Base-by-base conservation (phyloP, 2,797 vertebrate species). In the Dallia pectoralis region DNA sequence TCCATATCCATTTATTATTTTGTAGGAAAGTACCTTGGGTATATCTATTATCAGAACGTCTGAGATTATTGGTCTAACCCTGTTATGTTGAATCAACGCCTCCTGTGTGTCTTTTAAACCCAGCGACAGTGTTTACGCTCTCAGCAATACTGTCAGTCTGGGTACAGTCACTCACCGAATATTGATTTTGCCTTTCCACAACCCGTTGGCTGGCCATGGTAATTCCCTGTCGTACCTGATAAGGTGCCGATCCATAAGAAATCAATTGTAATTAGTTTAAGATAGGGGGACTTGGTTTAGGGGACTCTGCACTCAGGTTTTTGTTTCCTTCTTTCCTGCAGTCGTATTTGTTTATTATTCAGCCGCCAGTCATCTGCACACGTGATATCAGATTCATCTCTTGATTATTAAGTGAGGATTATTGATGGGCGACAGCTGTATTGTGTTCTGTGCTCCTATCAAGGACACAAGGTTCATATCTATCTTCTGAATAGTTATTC, bases 181-280 rank as follows among this genome's bases (percentile, higher is more conserved):
- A 96, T 97, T 95, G 95, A 96, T 96, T 96, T 95, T 94, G 85
- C 93, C 94, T 91, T 94, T 93, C 93, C 85, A 89, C 92, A 90
- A 93, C 94, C 93, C 91, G 89, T 91, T 91, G 90, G 91, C 93
- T 94, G 87, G 80, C 91, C 91, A 88, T 92, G 91, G 92, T 93
- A 92, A 96, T 95, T 95, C 93, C 89, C 88, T 91, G 91, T 85
- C 91, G 92, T 89, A 94, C 93, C 93, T 95, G 96, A 97, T 97
- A 97, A 97, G 94, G 90, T 92, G 92, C 89, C 92, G 94, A 95
- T 96, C 94, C 93, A 95, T 96, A 95, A 94, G 95, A 93, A 96
- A 97, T 97, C 96, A 94, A 96, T 96, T 96, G 89, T 95, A 96
- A 98, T 98, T 98, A 96, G 94, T 92, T 96, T 93, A 74, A 48